Conservation (phyloP, 2,888 invertebrate species). For the Drosophila infuscata region DNA sequence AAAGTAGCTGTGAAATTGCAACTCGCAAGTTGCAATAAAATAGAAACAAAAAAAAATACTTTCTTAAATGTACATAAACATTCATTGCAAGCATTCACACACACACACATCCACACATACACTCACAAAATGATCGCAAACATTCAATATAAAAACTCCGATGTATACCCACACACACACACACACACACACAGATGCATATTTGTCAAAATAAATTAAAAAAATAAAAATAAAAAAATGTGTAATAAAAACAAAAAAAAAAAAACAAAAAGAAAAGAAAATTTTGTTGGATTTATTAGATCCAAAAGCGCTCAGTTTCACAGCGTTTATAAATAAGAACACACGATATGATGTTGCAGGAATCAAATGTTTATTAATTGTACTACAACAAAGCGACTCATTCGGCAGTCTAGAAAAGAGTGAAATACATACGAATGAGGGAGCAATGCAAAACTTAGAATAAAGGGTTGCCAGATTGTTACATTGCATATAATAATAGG, state of each 20-base stretch:
- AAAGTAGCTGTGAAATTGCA: conserved; percentile 36
- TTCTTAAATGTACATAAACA: background rate
- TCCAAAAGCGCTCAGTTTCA: too few species aligned
- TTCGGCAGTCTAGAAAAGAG: too few species aligned
- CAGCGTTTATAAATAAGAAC: too few species aligned
- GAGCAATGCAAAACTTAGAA: too few species aligned
- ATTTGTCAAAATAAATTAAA: conserved; percentile 4
- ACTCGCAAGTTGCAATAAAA: conserved; percentile 30
- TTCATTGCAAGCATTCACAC: conserved; percentile 17
- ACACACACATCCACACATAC: conserved; percentile 13
- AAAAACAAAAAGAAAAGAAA: background rate
- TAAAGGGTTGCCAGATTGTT: too few species aligned
- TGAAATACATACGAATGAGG: too few species aligned
- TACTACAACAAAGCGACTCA: too few species aligned
- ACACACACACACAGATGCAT: conserved; percentile 5
- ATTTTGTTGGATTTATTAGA: background rate
- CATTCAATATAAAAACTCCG: conserved; percentile 8
- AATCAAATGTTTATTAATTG: too few species aligned
- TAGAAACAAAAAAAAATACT: background rate
- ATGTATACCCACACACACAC: background rate
- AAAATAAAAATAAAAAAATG: conserved; percentile 4
- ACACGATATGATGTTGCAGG: too few species aligned
- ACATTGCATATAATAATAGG: too few species aligned
- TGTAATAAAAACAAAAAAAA: conserved; percentile 7
- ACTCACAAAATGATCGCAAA: conserved; percentile 9